phyloP scores from a whole-genome alignment of 2,113 vertebrate genomes.

The Caretta caretta region DNA sequence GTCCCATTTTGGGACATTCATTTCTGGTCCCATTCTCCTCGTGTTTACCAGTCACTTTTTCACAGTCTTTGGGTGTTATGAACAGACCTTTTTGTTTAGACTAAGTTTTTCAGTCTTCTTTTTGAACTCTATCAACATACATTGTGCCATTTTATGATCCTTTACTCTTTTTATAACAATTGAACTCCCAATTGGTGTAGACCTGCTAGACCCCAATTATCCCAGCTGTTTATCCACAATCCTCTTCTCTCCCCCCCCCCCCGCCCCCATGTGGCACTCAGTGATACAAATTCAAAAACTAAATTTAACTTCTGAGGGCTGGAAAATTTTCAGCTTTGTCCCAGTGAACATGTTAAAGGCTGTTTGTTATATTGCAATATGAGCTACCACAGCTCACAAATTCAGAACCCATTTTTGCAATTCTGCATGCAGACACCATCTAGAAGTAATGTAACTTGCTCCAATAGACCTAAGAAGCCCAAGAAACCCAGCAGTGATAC shows the following conservation, averaged over 20 bases:
- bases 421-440: too few species aligned
- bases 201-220: too few species aligned
- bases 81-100: not conserved
- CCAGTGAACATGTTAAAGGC: not conserved
- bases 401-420: too few species aligned
- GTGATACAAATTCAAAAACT: not conserved
- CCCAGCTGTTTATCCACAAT: too few species aligned
- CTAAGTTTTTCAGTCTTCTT: not conserved
- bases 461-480: not conserved
- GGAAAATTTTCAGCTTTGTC: not conserved
- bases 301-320: not conserved
- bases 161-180: not conserved
- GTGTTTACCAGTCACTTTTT: not conserved
- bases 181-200: not conserved
- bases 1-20: not conserved
- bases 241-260: too few species aligned
- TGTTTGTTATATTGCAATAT: not conserved
- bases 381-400: too few species aligned
- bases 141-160: not conserved
- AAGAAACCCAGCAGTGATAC: not conserved
- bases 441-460: not conserved
- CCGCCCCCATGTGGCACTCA: not conserved
- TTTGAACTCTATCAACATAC: not conserved
- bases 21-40: not conserved
- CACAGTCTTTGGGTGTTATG: not conserved